Percentiles rank a stretch among this genome's conserved stretches.
Evolutionary conservation across 2,113 vertebrate genomes (phyloP).

Genomic region (Percina caprodes): DNA sequence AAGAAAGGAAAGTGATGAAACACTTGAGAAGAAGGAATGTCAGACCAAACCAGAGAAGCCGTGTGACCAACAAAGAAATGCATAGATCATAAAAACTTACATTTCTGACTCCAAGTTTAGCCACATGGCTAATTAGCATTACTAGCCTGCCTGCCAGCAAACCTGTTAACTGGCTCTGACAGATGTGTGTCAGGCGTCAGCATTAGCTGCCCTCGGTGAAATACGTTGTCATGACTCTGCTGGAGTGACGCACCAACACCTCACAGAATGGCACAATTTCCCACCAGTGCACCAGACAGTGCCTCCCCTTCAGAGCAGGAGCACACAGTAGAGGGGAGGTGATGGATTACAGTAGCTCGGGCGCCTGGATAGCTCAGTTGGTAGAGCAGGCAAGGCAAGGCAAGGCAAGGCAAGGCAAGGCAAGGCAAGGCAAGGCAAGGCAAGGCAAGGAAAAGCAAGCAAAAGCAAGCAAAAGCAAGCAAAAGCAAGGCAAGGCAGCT

Average conservation of each 20-base stretch:
- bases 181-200: conserved; percentile 32
- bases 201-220: conserved; percentile 39
- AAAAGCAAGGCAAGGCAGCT: too few species aligned
- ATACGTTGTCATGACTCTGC: conserved; percentile 30
- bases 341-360: neutral
- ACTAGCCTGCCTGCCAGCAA: conserved; percentile 44
- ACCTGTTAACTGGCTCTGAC: conserved; percentile 53
- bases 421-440: too few species aligned
- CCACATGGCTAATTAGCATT: conserved; percentile 73
- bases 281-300: conserved; percentile 19
- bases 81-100: conserved; percentile 35
- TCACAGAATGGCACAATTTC: conserved; percentile 30
- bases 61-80: conserved; percentile 36
- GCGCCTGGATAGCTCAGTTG: too few species aligned
- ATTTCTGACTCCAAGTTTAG: conserved; percentile 23
- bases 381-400: too few species aligned
- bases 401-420: too few species aligned
- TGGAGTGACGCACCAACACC: conserved; percentile 29
- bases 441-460: too few species aligned
- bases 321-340: conserved; percentile 8
- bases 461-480: too few species aligned
- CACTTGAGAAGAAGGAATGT: conserved; percentile 59
- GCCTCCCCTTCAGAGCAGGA: conserved; percentile 8
- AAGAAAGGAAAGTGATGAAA: conserved; percentile 67
- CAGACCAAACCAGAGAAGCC: conserved; percentile 47